phyloP scores from a whole-genome alignment of 2,113 vertebrate genomes.

The Oreotrochilus melanogaster region DNA sequence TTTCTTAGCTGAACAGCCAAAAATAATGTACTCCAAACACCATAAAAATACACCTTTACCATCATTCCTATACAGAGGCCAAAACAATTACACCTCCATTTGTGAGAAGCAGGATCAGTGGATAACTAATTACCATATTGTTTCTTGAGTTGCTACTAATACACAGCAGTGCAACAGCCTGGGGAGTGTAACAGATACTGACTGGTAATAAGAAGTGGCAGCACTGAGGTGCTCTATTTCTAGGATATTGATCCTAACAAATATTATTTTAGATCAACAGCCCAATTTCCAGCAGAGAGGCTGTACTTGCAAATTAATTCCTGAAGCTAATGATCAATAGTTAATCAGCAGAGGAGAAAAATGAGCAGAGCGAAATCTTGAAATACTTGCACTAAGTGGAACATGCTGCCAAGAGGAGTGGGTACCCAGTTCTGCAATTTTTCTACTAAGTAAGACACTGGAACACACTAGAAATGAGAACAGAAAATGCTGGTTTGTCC shows the following conservation, averaged over 20 bases:
- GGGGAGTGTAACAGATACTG: neutral
- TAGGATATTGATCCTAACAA: constrained; percentile 3
- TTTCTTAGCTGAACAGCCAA: neutral
- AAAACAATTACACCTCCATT: neutral
- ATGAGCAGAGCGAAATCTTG: neutral
- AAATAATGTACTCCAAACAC: neutral
- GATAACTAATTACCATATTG: neutral
- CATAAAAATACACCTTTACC: neutral
- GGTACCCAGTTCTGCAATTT: neutral
- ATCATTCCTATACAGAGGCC: neutral
- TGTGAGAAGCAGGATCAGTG: neutral
- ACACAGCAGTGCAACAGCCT: neutral
- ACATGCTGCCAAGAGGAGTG: neutral
- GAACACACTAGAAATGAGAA: neutral
- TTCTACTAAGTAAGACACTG: neutral
- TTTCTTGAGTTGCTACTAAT: neutral
- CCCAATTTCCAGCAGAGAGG: neutral
- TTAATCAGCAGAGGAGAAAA: constrained; percentile 5
- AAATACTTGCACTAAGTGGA: neutral
- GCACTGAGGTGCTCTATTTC: neutral
- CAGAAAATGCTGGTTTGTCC: neutral
- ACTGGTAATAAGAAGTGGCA: neutral
- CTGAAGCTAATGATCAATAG: constrained; percentile 32
- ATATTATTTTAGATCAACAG: constrained; percentile 26
- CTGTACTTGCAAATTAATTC: neutral